Conservation (phyloP, 2,888 invertebrate genomes). For the Stenotaenia linearis region DNA sequence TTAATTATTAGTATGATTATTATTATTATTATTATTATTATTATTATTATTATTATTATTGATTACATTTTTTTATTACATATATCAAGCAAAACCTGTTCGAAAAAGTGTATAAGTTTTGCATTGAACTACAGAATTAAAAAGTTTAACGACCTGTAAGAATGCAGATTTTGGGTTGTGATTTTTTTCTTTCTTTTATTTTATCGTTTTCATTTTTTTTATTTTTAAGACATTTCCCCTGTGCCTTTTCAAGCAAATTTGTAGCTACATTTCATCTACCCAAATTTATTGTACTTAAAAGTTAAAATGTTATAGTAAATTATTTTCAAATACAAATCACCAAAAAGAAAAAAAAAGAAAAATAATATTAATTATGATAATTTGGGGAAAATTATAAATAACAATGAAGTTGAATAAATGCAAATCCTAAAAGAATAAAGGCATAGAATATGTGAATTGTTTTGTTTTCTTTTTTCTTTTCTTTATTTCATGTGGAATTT, state of each 20-base stretch:
- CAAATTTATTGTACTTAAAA: conserved; percentile 2
- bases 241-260: conserved; percentile 4
- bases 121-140: not conserved
- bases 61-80: not conserved
- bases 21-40: not conserved
- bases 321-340: conserved; percentile 11
- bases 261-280: not conserved
- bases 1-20: not conserved
- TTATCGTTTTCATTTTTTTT: not conserved
- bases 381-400: not conserved
- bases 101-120: not conserved
- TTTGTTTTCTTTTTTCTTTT: too few relatives aligned
- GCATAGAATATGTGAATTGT: not conserved
- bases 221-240: not conserved
- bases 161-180: not conserved
- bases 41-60: not conserved
- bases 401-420: not conserved
- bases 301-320: not conserved
- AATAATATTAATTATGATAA: not conserved
- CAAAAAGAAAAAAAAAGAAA: not conserved
- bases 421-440: not conserved
- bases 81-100: not conserved
- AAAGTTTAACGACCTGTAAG: not conserved
- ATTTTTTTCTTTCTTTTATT: not conserved
- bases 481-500: too few relatives aligned